Evolutionary conservation across 2,888 invertebrate species (phyloP), one percentile per base, ranked within the genome.

Genomic region (Eupelmus urozonus): DNA sequence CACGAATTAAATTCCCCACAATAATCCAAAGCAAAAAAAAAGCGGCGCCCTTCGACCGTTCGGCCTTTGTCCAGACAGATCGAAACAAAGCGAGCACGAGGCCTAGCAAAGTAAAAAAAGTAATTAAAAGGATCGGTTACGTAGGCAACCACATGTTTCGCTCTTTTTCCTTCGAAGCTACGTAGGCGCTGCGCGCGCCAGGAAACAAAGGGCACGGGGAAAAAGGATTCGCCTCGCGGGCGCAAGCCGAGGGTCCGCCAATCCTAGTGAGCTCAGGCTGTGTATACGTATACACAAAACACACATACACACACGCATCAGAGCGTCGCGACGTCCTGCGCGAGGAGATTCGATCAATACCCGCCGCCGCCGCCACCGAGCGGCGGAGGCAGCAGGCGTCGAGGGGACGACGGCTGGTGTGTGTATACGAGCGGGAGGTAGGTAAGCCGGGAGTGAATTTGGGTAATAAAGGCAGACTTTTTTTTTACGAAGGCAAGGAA

Each of bases 261-360:
- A 73, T 69, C 55, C 29, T n/a, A n/a, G n/a, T n/a, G 27, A 60
- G 71, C 25, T 11, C 40, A 59, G 67, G 16, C 16, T 9, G 42
- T 9, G 42, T 42, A 45, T 23, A 3, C 20, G 20, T 51, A 51
- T 51, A 20, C 20, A 51, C 3, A 27, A 45, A 2, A 18, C 51
- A 18, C 18, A 23, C 42, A 53, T 5, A 23, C 13, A 69, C 69
- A 60, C 57, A 62, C 70, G 75, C 74, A 77, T 55, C 23, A 29
- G 79, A 53, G 69, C 75, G 80, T 78, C 71, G 74, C 78, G 74
- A 66, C 76, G 80, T 76, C 79, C 79, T 78, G 55, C 80, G 74
- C 77, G 75, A 78, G 76, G 76, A 82, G 81, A 82, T 82, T 79
- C 82, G 84, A 84, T 84, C 83, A 83, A 83, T 83, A 83, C 81